A percentile compares a stretch with the other conserved stretches of the same genome.
These are phyloP conservation scores for Zosterops lateralis DNA, from an alignment of 2,113 vertebrate genomes.

Conservation along the genomic window DNA sequence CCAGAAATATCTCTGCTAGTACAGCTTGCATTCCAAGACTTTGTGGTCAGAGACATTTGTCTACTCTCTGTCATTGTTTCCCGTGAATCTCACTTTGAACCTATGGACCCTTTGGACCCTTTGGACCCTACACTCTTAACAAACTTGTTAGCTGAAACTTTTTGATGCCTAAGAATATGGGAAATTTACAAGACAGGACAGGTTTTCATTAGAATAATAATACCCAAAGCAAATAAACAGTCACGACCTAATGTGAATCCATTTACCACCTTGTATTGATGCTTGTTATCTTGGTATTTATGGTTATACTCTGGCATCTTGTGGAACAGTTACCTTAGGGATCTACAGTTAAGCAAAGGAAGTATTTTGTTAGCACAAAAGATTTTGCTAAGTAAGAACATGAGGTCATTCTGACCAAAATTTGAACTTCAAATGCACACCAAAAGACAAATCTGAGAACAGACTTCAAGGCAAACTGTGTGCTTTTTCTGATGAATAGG, in stretches of 20 bases:
- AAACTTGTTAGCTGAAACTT: neutral
- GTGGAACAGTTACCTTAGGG: neutral
- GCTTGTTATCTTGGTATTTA: neutral
- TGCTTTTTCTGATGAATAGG: neutral
- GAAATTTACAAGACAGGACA: neutral
- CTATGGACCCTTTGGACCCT: neutral
- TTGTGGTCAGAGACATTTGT: neutral
- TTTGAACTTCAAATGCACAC: constrained; percentile 19
- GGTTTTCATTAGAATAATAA: neutral
- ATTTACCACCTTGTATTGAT: neutral
- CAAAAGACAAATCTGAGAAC: neutral
- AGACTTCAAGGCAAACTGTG: neutral
- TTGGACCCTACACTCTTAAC: neutral
- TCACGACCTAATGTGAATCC: neutral
- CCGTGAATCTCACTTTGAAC: neutral
- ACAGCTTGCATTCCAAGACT: neutral
- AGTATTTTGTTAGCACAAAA: neutral
- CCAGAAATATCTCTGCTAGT: neutral
- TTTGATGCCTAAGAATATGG: neutral
- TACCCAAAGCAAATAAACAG: neutral
- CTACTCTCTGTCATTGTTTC: neutral
- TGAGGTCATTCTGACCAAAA: neutral
- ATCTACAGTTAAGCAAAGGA: neutral
- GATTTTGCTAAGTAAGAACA: neutral
- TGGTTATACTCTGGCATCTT: neutral